A percentile compares a stretch with the other conserved stretches of the same genome.
phyloP scores from a whole-genome alignment of 1,140 invertebrate species.

The Lucilia sericata region DNA sequence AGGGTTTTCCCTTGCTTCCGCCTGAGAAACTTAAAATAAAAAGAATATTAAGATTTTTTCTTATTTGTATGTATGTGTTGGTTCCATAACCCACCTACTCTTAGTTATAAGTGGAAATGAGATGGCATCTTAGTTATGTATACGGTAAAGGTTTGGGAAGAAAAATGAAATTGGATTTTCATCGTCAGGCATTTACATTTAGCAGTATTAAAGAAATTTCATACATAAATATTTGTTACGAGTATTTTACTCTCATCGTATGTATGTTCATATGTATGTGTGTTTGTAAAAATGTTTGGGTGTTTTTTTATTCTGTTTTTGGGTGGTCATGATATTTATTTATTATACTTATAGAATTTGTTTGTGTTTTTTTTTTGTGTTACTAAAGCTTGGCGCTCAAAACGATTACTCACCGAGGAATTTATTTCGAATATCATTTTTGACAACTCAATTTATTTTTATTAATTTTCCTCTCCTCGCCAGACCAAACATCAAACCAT shows the following conservation, averaged over 20 bases:
- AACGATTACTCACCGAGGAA: slow-evolving; percentile 67
- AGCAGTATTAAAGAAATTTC: not conserved
- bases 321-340: slow-evolving; percentile 18
- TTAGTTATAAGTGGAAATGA: not conserved
- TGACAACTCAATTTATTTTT: slow-evolving; percentile 69
- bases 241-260: not conserved
- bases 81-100: too few species aligned
- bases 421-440: slow-evolving; percentile 68
- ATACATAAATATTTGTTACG: not conserved
- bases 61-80: too few species aligned
- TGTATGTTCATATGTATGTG: not conserved
- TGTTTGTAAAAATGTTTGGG: not conserved
- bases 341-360: not conserved
- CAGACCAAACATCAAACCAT: not conserved
- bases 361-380: not conserved
- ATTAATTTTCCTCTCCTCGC: slow-evolving; percentile 63
- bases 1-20: slow-evolving; percentile 12
- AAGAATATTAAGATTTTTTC: not conserved
- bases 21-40: not conserved
- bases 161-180: slow-evolving; percentile 45
- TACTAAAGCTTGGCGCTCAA: slow-evolving; percentile 20
- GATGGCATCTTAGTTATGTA: not conserved
- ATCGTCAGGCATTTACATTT: slow-evolving; percentile 36
- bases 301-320: not conserved
- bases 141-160: not conserved